Base-by-base conservation (phyloP, 92 coral and sea anemone genomes). In the Palythoa caribaeorum region DNA sequence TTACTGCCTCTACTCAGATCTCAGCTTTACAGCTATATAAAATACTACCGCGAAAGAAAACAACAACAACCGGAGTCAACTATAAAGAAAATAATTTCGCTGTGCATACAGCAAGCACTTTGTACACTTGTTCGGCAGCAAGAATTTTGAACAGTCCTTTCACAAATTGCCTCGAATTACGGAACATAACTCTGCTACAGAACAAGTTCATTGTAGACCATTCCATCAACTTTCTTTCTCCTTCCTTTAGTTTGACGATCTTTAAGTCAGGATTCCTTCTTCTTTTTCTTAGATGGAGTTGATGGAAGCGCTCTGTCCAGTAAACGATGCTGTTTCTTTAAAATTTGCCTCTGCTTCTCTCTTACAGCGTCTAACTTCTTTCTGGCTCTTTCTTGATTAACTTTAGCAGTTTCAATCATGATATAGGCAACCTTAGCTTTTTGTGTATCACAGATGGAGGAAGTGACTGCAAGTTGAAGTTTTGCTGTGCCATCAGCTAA, bases 371-470 rank as follows among this genome's bases (percentile, higher is more conserved):
- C 88, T 78, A 79, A 71, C 79, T 80, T 91, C 62, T 53, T 85
- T 85, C 69, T 77, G 68, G 87, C 89, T 71, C 85, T 71, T 85
- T 83, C 91, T 88, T 76, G 40, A 68, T 83, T 90, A 53, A 38
- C 85, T 77, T 77, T 83, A 88, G 87, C 86, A 88, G 86, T 79
- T 84, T 88, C 89, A 1, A 88, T 91, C 86, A 69, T 83, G 73
- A 91, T 71, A 71, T 75, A 88, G 68, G 89, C 87, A 78, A 91
- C 84, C 81, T 88, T 88, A 10, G 87, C 89, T 76, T 80, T 91
- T 88, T 91, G 89, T 77, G 91, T 83, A 78, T 88, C 91, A 88
- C 86, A 71, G 80, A 57, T 84, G 63, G 83, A 78, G 63, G 83
- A 78, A 59, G 84, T 76, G n/a, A 83, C 53, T 81, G 87, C 80